Conservation (phyloP, 2,113 vertebrate genomes). For the Pelobates fuscus region DNA sequence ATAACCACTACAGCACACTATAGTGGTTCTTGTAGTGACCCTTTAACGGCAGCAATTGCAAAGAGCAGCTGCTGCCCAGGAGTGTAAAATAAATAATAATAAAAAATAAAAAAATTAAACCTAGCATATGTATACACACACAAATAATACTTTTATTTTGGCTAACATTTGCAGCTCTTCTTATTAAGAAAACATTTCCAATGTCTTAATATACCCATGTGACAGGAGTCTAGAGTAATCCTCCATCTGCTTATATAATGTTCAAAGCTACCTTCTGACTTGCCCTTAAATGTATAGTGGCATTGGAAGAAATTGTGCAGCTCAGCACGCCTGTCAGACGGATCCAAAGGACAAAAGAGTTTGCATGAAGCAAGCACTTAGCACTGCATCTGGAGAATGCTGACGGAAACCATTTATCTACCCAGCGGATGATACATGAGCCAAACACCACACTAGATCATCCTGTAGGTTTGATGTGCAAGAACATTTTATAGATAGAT, state of each 20-base stretch:
- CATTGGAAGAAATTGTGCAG: neutral
- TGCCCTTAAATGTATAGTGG: neutral
- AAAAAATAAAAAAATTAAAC: too few relatives aligned
- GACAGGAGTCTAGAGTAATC: neutral
- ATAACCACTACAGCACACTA: too few relatives aligned
- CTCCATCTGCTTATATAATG: neutral
- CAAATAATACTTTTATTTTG: too few relatives aligned
- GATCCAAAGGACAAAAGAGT: neutral
- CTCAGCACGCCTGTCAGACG: neutral
- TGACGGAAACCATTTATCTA: conserved; percentile 3
- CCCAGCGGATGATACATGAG: neutral
- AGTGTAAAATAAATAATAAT: too few relatives aligned
- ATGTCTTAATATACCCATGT: neutral
- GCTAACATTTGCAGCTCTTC: neutral
- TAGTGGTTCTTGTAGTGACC: too few relatives aligned
- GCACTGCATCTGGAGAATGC: neutral
- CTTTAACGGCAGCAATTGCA: too few relatives aligned
- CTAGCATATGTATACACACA: too few relatives aligned
- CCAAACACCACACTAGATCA: neutral
- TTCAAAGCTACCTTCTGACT: neutral
- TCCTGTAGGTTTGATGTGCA: neutral
- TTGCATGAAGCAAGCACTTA: conserved; percentile 3
- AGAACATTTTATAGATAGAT: neutral
- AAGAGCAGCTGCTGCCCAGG: too few relatives aligned
- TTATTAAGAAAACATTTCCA: neutral